phyloP scores from a whole-genome alignment of 2,888 invertebrate species.

The Clistopyga incitator region DNA sequence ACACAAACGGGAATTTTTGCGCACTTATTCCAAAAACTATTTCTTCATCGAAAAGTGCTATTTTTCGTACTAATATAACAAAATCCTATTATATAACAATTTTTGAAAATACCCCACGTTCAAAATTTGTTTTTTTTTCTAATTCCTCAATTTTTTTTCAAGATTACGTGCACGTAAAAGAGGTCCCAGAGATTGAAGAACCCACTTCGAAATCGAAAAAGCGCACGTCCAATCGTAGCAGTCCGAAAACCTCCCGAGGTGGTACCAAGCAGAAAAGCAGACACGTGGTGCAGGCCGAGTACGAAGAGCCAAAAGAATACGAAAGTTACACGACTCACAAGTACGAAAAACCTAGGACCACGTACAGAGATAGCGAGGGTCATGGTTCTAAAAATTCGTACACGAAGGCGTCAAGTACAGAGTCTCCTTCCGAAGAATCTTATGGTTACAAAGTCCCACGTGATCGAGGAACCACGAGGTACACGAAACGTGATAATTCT shows the following conservation, averaged over 20 bases:
- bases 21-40: too few relatives aligned
- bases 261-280: conserved; percentile 53
- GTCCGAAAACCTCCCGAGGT: conserved; percentile 11
- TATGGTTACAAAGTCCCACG: conserved; percentile 72
- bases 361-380: conserved; percentile 66
- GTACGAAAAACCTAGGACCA: conserved; percentile 56
- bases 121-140: background rate
- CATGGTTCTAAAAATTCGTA: conserved; percentile 54
- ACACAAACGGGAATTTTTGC: too few relatives aligned
- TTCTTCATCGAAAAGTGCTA: too few relatives aligned
- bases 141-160: conserved; percentile 34
- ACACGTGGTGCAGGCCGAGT: conserved; percentile 43
- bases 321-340: conserved; percentile 51
- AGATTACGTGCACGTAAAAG: conserved; percentile 74
- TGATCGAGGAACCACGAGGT: conserved; percentile 64
- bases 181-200: conserved; percentile 73
- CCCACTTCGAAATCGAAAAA: conserved; percentile 51
- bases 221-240: background rate
- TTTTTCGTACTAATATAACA: too few relatives aligned
- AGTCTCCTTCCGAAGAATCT: conserved; percentile 60
- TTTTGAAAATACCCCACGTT: too few relatives aligned
- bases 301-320: conserved; percentile 60
- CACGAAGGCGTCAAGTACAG: conserved; percentile 38
- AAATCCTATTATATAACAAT: too few relatives aligned
- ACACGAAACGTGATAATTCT: conserved; percentile 44